Evolutionary conservation across 2,888 invertebrate genomes (phyloP).

Genomic region (Sesamia inferens): DNA sequence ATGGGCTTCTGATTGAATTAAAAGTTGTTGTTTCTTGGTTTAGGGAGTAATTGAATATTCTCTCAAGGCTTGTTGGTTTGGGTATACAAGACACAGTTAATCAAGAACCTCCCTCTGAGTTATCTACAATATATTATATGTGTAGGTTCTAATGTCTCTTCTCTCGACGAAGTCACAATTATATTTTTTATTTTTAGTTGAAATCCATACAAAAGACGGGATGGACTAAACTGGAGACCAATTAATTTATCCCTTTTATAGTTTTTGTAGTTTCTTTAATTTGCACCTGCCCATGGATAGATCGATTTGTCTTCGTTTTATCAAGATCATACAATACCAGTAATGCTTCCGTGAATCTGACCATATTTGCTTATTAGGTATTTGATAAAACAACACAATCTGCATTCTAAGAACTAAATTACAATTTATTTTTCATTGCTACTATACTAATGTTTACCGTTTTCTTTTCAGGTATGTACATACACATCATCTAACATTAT

Average conservation of each 20-base stretch:
- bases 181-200: background rate
- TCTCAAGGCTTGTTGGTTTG: background rate
- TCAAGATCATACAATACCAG: background rate
- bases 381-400: background rate
- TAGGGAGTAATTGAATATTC: slow-evolving; percentile 5
- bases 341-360: background rate
- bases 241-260: background rate
- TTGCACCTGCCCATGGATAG: background rate
- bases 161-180: too few species aligned
- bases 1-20: slow-evolving; percentile 42
- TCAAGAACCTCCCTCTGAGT: background rate
- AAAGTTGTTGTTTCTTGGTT: slow-evolving; percentile 30
- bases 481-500: background rate
- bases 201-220: background rate
- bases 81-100: background rate
- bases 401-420: background rate
- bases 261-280: background rate
- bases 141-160: background rate
- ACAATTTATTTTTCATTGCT: background rate
- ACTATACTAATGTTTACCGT: slow-evolving; percentile 32
- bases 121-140: background rate
- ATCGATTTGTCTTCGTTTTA: background rate
- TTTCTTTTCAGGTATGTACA: slow-evolving; percentile 54
- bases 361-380: background rate
- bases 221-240: background rate